A percentile compares a stretch with the other conserved stretches of the same genome.
Conservation (phyloP, 2,888 invertebrate species). For the Ethmia dodecea region DNA sequence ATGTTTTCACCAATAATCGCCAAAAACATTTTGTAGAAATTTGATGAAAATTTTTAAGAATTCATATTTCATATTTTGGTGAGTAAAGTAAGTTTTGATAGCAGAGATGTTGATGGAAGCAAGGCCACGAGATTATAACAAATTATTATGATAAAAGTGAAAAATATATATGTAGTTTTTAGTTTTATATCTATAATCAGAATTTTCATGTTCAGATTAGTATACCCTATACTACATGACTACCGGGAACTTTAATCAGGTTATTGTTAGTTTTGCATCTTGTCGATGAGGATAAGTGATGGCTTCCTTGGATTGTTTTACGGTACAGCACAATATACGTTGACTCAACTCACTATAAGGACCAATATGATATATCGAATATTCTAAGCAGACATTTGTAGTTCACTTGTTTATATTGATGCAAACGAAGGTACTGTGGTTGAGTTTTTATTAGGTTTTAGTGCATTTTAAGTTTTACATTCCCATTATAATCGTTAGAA, state of each 20-base stretch:
- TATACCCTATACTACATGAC: slow-evolving; percentile 22
- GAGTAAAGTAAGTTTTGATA: slow-evolving; percentile 8
- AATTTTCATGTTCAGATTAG: slow-evolving; percentile 34
- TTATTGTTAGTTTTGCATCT: slow-evolving; percentile 28
- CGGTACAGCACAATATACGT: slow-evolving; percentile 23
- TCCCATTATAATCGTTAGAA: slow-evolving; percentile 40
- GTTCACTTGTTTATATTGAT: slow-evolving; percentile 15
- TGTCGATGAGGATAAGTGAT: slow-evolving; percentile 19
- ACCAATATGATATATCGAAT: slow-evolving; percentile 27
- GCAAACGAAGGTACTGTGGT: slow-evolving; percentile 24
- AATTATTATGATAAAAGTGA: slow-evolving; percentile 30
- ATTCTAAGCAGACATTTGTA: slow-evolving; percentile 16
- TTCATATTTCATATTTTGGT: no score
- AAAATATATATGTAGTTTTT: slow-evolving; percentile 36
- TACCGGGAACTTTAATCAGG: slow-evolving; percentile 19
- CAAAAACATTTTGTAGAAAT: slow-evolving; percentile 23
- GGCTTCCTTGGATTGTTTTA: slow-evolving; percentile 19
- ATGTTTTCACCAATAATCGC: slow-evolving; percentile 38
- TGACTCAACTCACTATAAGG: slow-evolving; percentile 21
- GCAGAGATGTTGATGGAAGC: slow-evolving; percentile 37
- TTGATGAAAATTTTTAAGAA: slow-evolving; percentile 25
- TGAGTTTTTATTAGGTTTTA: slow-evolving; percentile 27
- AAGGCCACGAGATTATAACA: slow-evolving; percentile 33
- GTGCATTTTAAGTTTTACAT: slow-evolving; percentile 54
- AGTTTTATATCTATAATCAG: slow-evolving; percentile 49